phyloP scores from a whole-genome alignment of 2,797 vertebrate species.

The Syndactyla subalaris region DNA sequence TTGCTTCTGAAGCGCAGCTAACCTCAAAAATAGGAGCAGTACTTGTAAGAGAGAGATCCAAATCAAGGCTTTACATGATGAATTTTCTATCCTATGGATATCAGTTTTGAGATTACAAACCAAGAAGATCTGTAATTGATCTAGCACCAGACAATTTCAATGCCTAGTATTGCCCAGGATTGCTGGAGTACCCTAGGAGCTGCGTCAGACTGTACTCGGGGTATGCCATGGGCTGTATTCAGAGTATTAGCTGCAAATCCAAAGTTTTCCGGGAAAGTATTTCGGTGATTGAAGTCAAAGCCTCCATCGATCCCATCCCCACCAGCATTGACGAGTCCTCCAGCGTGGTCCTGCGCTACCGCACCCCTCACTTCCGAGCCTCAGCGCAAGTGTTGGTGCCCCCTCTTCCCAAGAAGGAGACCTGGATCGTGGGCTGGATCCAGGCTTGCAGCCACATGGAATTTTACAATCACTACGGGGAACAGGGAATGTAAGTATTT shows the following conservation, averaged over 20 bases:
- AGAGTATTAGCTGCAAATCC: constrained; percentile 97
- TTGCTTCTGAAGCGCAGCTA: constrained; percentile 65
- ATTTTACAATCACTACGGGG: constrained; percentile 96
- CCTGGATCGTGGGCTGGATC: constrained; percentile 98
- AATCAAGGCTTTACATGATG: background rate
- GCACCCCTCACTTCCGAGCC: constrained; percentile 96
- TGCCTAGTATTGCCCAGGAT: constrained; percentile 84
- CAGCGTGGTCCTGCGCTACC: constrained; percentile 94
- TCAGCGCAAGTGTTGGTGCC: constrained; percentile 91
- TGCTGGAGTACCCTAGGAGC: constrained; percentile 85
- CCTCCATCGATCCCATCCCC: constrained; percentile 92
- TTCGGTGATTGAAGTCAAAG: constrained; percentile 90
- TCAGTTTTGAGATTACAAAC: constrained; percentile 49
- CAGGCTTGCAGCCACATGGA: constrained; percentile 99
- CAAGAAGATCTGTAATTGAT: constrained; percentile 64
- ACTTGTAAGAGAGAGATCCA: background rate
- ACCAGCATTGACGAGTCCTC: constrained; percentile 99
- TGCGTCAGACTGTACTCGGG: constrained; percentile 77
- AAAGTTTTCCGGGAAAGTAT: constrained; percentile 96
- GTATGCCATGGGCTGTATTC: constrained; percentile 97
- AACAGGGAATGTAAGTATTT: constrained; percentile 94
- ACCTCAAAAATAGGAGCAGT: constrained; percentile 64
- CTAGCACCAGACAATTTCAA: constrained; percentile 76
- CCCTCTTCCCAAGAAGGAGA: constrained; percentile 89
- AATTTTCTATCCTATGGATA: constrained; percentile 78